Evolutionary conservation across 2,797 vertebrate genomes (phyloP).

Genomic region (Hemitrygon akajei): DNA sequence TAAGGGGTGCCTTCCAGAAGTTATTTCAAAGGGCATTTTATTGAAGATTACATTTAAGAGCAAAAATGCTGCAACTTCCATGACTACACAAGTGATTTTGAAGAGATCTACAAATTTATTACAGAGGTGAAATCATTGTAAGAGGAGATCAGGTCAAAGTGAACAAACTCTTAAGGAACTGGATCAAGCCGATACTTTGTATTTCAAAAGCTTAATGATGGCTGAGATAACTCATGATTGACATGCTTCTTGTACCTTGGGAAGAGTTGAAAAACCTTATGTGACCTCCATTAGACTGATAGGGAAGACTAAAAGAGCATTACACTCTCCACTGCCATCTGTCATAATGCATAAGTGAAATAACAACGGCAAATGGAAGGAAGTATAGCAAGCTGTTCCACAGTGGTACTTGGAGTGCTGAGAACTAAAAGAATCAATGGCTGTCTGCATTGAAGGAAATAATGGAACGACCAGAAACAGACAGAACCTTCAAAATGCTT

Average conservation of each 20-base stretch:
- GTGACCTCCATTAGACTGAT: conserved; percentile 83
- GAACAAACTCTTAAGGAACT: conserved; percentile 52
- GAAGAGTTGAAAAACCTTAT: conserved; percentile 73
- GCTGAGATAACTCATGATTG: conserved; percentile 72
- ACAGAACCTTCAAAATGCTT: neutral
- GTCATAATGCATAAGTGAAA: conserved; percentile 78
- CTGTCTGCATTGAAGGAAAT: neutral
- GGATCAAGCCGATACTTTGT: conserved; percentile 58
- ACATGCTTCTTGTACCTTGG: conserved; percentile 72
- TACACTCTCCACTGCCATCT: conserved; percentile 85
- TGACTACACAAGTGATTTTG: conserved; percentile 7
- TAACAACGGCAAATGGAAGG: conserved; percentile 58
- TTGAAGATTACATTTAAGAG: conserved; percentile 42
- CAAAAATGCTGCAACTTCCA: conserved; percentile 41
- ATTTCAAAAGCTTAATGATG: conserved; percentile 65
- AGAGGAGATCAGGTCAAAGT: conserved; percentile 49
- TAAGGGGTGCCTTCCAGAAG: conserved; percentile 68
- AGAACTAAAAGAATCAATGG: conserved; percentile 32
- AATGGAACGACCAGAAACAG: neutral
- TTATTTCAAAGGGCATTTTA: conserved; percentile 56
- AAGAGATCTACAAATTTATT: conserved; percentile 24
- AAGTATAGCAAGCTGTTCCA: conserved; percentile 58
- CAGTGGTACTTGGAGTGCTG: neutral
- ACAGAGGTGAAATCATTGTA: conserved; percentile 31
- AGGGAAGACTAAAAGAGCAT: conserved; percentile 81